Base-by-base conservation (phyloP, 2,113 vertebrate species). In the Rhabdornis inornatus region DNA sequence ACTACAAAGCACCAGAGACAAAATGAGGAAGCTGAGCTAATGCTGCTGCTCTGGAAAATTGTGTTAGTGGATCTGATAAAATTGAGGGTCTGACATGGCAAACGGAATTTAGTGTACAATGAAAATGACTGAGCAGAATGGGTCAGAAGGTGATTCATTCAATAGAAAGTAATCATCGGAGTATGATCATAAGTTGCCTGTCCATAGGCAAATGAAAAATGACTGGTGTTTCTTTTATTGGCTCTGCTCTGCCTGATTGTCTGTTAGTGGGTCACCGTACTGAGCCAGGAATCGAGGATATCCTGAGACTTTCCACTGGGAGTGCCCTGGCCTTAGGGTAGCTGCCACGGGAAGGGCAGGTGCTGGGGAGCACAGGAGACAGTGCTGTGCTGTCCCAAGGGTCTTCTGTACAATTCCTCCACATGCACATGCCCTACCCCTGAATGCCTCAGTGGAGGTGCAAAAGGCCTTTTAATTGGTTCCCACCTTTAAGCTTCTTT, bases 31-130 rank as follows among this genome's bases (percentile, higher is more conserved):
- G 89, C 70, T 83, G 83, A 96, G 90, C 80, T 97, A 96, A 95
- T 92, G 95, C 83, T 83, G 44, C 86, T 85, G 92, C 86, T 90
- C 92, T 87, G 90, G 90, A 84, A 95, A 95, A 95, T 95, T 94
- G 92, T 77, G 75, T 97, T 97, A 97, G 92, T 74, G 63, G 79
- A 83, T 91, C 89, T 94, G 90, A 93, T 95, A 94, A 94, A 97
- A 94, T 17, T 84, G 86, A 96, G 81, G 92, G 74, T 93, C 81
- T 96, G 94, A 96, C 93, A 94, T 93, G 92, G 89, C 89, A 96
- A 96, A 95, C 7, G 11, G 66, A 95, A 95, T 97, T 92, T 81
- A 95, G 90, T 28, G 50, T 94, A 87, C 88, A 93, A 82, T 87
- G 94, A 94, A 95, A 96, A 94, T 93, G 86, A 95, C 90, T 91